phyloP scores from a whole-genome alignment of 2,797 vertebrate genomes.

The Phataginus tricuspis region DNA sequence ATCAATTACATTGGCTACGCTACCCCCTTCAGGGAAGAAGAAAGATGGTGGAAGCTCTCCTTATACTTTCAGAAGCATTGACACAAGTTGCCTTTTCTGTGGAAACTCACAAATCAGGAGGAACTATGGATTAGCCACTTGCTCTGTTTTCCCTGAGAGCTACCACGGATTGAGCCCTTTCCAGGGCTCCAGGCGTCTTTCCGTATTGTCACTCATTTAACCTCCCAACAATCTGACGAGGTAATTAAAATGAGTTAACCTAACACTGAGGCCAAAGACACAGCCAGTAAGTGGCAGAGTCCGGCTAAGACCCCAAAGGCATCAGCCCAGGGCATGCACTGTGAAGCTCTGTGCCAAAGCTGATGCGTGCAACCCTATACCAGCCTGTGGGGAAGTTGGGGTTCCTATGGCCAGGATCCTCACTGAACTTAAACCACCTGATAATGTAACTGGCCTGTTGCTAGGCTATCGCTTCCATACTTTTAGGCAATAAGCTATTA shows the following conservation, averaged over 20 bases:
- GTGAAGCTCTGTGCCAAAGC: not conserved
- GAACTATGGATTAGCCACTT: too few relatives aligned
- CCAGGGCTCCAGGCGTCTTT: not conserved
- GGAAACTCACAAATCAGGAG: not conserved
- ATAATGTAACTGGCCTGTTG: too few relatives aligned
- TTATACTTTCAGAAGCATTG: not conserved
- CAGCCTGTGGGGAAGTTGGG: too few relatives aligned
- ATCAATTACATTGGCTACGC: too few relatives aligned
- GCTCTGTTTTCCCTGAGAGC: not conserved
- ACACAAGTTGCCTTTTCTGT: not conserved
- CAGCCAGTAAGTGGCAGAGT: too few relatives aligned
- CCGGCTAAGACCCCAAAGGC: not conserved
- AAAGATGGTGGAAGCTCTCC: too few relatives aligned
- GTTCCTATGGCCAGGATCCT: too few relatives aligned
- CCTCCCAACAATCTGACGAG: rapidly evolving
- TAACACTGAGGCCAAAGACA: not conserved
- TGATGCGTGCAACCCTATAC: rapidly evolving
- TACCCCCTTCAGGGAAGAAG: not conserved
- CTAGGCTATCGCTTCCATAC: too few relatives aligned
- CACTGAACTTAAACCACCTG: too few relatives aligned
- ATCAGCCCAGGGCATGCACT: rapidly evolving
- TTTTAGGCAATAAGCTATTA: too few relatives aligned
- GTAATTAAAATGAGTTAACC: not conserved
- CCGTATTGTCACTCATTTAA: not conserved
- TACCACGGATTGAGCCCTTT: not conserved